These are phyloP conservation scores for Loripinus fragilis DNA, from an alignment of 2,888 invertebrate genomes.

Conservation along the genomic window DNA sequence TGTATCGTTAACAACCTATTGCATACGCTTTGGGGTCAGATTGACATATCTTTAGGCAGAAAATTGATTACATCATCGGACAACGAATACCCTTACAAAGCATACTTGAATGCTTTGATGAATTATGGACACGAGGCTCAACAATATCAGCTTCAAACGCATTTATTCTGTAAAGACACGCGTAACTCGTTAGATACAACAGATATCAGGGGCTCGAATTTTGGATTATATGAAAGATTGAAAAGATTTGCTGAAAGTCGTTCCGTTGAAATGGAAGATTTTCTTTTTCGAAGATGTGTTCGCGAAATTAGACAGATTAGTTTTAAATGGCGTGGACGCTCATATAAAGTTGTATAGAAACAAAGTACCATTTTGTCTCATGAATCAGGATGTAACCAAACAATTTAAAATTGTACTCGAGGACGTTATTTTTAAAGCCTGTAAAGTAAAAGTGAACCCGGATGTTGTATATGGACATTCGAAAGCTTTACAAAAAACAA, in stretches of 20 bases:
- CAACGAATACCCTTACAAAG: too few species aligned
- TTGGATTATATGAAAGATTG: too few species aligned
- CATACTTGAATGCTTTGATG: too few species aligned
- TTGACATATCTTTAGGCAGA: not conserved
- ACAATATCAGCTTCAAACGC: too few species aligned
- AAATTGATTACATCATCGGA: not conserved
- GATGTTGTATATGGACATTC: constrained; percentile 30
- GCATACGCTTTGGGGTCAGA: not conserved
- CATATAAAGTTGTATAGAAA: constrained; percentile 37
- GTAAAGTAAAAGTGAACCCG: constrained; percentile 25
- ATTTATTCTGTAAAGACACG: too few species aligned
- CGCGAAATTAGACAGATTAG: not conserved
- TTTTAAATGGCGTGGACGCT: constrained; percentile 29
- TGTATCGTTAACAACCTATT: too few species aligned
- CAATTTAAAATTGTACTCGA: constrained; percentile 30
- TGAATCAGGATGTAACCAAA: constrained; percentile 12
- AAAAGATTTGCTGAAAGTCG: not conserved
- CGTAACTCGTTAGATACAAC: too few species aligned
- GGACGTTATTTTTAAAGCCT: constrained; percentile 12
- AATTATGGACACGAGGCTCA: too few species aligned
- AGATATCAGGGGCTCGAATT: too few species aligned
- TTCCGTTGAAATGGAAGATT: not conserved
- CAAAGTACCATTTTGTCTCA: constrained; percentile 35
- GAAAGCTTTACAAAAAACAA: constrained; percentile 9
- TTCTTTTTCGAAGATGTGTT: not conserved